Percentiles rank a stretch among this genome's conserved stretches.
Evolutionary conservation across 1,140 invertebrate genomes (phyloP).

Genomic region (Drosophila malerkotliana): DNA sequence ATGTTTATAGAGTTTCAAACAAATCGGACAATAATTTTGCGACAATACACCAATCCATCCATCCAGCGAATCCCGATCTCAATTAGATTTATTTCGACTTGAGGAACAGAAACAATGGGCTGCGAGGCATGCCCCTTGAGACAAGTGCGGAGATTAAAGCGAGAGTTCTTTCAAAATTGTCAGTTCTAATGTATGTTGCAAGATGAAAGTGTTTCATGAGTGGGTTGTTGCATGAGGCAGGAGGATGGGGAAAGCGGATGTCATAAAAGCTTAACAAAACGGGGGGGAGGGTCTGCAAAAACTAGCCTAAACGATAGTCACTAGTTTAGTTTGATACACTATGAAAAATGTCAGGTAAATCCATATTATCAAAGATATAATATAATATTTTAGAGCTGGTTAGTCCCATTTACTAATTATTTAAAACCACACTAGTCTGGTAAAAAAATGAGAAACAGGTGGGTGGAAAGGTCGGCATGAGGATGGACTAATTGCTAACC

Average conservation of each 20-base stretch:
- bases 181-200: conserved; percentile 39
- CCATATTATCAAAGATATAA: too few species aligned
- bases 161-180: conserved; percentile 30
- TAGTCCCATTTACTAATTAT: conserved; percentile 21
- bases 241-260: too few species aligned
- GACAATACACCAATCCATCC: too few species aligned
- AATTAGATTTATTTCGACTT: conserved; percentile 33
- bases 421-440: not conserved
- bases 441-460: not conserved
- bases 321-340: too few species aligned
- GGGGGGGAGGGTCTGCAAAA: too few species aligned
- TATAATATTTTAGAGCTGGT: too few species aligned
- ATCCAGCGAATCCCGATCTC: not conserved
- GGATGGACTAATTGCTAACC: conserved; percentile 52
- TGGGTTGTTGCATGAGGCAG: not conserved
- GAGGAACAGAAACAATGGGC: conserved; percentile 5
- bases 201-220: conserved; percentile 14
- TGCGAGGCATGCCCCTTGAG: conserved; percentile 31
- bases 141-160: conserved; percentile 29
- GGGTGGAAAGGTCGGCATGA: not conserved
- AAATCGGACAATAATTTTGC: not conserved
- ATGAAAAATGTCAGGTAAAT: too few species aligned
- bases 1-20: not conserved
- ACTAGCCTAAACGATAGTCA: too few species aligned
- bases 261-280: too few species aligned